Percentiles rank a stretch among this genome's conserved stretches.
phyloP scores from a whole-genome alignment of 2,888 invertebrate species.

The Nephrocerus scutellatus region DNA sequence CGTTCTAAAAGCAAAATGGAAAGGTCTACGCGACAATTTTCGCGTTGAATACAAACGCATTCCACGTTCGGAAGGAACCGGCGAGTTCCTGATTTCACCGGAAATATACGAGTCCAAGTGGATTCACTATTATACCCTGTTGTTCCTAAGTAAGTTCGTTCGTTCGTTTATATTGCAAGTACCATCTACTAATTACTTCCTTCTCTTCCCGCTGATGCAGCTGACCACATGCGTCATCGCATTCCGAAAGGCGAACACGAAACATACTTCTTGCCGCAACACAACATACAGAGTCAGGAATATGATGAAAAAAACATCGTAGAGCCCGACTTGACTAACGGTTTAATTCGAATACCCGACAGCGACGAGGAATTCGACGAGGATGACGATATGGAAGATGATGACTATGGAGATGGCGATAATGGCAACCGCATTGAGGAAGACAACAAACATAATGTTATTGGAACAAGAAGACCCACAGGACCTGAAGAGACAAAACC shows the following conservation, averaged over 20 bases:
- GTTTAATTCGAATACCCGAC: constrained; percentile 42
- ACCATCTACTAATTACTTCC: not conserved
- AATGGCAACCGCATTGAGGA: constrained; percentile 9
- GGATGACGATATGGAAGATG: constrained; percentile 38
- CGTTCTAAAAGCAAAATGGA: constrained; percentile 47
- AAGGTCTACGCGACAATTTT: constrained; percentile 47
- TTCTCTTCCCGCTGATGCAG: constrained; percentile 23
- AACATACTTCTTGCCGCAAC: constrained; percentile 36
- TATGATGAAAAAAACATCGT: constrained; percentile 41
- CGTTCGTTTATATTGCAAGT: not conserved
- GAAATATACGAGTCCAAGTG: constrained; percentile 46
- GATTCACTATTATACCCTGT: constrained; percentile 44
- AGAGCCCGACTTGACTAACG: constrained; percentile 45
- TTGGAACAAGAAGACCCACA: constrained; percentile 21
- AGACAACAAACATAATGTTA: constrained; percentile 13
- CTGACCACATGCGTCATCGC: constrained; percentile 47
- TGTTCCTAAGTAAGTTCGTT: constrained; percentile 42
- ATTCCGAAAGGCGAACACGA: constrained; percentile 43
- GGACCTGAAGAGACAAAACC: constrained; percentile 12
- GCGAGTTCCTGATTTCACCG: constrained; percentile 44
- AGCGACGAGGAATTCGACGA: constrained; percentile 44
- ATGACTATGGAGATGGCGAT: not conserved
- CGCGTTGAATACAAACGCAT: constrained; percentile 47
- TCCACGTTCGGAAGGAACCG: constrained; percentile 42
- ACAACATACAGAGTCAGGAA: constrained; percentile 31